Evolutionary conservation across 1,140 invertebrate species (phyloP).

Genomic region (Solen grandis): DNA sequence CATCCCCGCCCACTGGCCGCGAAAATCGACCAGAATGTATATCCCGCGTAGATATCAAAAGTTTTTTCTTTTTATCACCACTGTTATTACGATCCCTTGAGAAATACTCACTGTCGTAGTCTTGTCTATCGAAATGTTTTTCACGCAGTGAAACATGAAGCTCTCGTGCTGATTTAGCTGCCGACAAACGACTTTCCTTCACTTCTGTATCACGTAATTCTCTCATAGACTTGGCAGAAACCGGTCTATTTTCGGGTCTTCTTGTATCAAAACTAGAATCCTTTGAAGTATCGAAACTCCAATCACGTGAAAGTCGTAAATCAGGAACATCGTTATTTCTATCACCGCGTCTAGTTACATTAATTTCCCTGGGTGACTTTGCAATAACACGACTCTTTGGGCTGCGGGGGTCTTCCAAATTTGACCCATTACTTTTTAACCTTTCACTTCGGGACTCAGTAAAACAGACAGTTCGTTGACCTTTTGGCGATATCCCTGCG

Average conservation of each 20-base stretch:
- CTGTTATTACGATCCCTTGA: conserved; percentile 3
- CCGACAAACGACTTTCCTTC: conserved; percentile 25
- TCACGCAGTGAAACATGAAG: conserved; percentile 39
- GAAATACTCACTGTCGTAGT: background rate
- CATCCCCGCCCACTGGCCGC: background rate
- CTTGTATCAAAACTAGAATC: conserved; percentile 32
- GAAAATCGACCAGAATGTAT: conserved; percentile 37
- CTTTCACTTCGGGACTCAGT: background rate
- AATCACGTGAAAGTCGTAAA: conserved; percentile 2
- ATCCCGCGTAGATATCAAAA: conserved; percentile 46
- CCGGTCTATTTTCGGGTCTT: conserved; percentile 34
- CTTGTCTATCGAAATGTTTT: background rate
- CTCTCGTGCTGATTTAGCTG: conserved; percentile 32
- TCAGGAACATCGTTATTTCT: conserved; percentile 11
- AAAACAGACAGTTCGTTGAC: conserved; percentile 14
- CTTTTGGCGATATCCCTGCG: conserved; percentile 53
- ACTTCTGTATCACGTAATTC: conserved; percentile 25
- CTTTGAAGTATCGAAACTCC: conserved; percentile 11
- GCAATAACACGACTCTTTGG: conserved; percentile 26
- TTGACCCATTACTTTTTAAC: background rate
- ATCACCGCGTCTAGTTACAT: conserved; percentile 26
- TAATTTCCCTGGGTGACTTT: conserved; percentile 23
- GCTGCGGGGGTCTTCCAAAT: conserved; percentile 30
- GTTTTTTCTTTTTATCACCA: conserved; percentile 28
- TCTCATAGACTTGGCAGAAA: conserved; percentile 12